Percentiles rank a stretch among this genome's conserved stretches.
These are phyloP conservation scores for Dysdera silvatica DNA, from an alignment of 1,140 invertebrate species.

Conservation along the genomic window DNA sequence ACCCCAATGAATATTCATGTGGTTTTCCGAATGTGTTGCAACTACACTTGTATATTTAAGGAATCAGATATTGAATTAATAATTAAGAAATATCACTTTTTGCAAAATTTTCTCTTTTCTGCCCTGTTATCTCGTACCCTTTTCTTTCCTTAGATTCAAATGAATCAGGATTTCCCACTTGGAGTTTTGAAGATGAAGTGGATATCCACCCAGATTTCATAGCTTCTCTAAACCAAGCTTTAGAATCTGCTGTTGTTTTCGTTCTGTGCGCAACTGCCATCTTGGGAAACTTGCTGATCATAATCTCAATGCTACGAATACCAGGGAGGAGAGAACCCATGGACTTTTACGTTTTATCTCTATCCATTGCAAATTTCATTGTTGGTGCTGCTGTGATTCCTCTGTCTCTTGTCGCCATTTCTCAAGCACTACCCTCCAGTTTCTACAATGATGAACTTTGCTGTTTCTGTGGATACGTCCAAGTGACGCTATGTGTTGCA, in stretches of 20 bases:
- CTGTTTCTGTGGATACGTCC: slow-evolving; percentile 78
- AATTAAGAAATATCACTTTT: no score
- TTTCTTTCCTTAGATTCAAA: no score
- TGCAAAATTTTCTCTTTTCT: no score
- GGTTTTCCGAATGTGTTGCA: no score
- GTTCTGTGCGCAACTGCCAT: slow-evolving; percentile 6
- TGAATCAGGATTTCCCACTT: no score
- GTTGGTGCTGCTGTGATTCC: slow-evolving; percentile 83
- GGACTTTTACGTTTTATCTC: slow-evolving; percentile 82
- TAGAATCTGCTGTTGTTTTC: slow-evolving; percentile 7
- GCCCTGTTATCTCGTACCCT: no score
- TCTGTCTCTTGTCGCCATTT: slow-evolving; percentile 75
- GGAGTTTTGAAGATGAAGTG: no score
- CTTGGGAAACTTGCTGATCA: slow-evolving; percentile 66
- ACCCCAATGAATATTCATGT: no score
- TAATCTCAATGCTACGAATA: slow-evolving; percentile 78
- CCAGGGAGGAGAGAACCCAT: slow-evolving; percentile 86
- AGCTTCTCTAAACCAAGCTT: no score
- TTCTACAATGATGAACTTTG: slow-evolving; percentile 76
- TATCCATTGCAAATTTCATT: slow-evolving; percentile 82
- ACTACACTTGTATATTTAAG: no score
- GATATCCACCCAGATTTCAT: no score
- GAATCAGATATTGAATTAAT: no score
- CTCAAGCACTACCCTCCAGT: slow-evolving; percentile 60
- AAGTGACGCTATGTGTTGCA: slow-evolving; percentile 82